Percentiles rank a stretch among this genome's conserved stretches.
phyloP scores from a whole-genome alignment of 2,797 vertebrate genomes.

The Lepilemur septentrionalis region DNA sequence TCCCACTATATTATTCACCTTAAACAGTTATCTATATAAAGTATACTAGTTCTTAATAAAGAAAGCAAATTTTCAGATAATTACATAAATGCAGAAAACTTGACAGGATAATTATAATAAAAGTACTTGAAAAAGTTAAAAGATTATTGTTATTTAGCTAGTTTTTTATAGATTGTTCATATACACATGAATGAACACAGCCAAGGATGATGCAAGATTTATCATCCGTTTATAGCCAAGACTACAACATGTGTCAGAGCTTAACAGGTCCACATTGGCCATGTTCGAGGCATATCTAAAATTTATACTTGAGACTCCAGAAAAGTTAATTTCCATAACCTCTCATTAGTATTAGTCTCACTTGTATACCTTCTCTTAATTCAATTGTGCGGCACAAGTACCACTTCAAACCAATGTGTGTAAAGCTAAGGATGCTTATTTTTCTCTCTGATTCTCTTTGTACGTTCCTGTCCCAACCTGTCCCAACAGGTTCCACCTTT shows the following conservation, averaged over 20 bases:
- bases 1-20: background rate
- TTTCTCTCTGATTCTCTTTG: background rate
- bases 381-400: background rate
- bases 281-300: background rate
- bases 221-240: background rate
- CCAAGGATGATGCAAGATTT: background rate
- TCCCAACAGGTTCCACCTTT: background rate
- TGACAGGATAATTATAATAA: background rate
- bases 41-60: background rate
- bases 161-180: slow-evolving; percentile 14
- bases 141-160: background rate
- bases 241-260: background rate
- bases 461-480: background rate
- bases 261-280: background rate
- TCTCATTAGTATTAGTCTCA: background rate
- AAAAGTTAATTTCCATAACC: background rate
- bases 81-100: background rate
- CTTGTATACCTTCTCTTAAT: background rate
- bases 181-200: background rate
- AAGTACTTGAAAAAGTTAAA: background rate
- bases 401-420: background rate
- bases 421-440: background rate
- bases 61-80: slow-evolving; percentile 5
- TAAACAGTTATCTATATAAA: background rate
- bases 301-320: background rate